phyloP scores from a whole-genome alignment of 2,888 invertebrate genomes.

The Pherbina coryleti region DNA sequence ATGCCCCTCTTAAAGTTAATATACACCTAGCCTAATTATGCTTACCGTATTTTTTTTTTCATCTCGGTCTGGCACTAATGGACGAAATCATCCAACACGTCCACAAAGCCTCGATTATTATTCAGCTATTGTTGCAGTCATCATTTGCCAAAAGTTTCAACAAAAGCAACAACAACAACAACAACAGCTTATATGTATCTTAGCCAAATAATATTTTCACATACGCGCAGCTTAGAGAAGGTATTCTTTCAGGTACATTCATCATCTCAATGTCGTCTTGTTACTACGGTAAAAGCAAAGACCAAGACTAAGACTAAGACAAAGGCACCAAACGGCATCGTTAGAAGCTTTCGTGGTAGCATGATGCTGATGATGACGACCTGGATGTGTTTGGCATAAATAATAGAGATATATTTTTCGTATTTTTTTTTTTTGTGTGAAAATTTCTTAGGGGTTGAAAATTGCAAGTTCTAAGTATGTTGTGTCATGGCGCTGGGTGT shows the following conservation, averaged over 20 bases:
- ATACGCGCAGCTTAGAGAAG: no score
- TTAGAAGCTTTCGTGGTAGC: constrained; percentile 20
- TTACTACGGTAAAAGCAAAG: background rate
- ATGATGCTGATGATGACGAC: constrained; percentile 40
- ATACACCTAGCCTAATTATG: background rate
- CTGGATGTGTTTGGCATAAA: constrained; percentile 42
- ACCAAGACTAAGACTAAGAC: no score
- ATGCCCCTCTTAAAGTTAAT: background rate
- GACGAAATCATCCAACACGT: background rate
- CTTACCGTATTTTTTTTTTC: constrained; percentile 1
- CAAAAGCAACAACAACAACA: background rate
- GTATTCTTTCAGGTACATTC: constrained; percentile 5
- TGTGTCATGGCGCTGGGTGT: no score
- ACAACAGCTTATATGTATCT: background rate
- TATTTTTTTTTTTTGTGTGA: constrained; percentile 23
- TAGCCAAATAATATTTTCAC: no score
- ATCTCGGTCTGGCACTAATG: background rate
- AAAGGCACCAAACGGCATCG: background rate
- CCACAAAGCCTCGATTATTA: background rate
- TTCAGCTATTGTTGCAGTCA: constrained; percentile 16
- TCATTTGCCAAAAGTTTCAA: constrained; percentile 13
- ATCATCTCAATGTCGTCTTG: background rate
- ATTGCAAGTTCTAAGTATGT: background rate
- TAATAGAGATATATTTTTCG: no score
- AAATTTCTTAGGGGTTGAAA: constrained; percentile 26